Conservation (phyloP, 2,797 vertebrate species). For the Paramormyrops hopkinsi region DNA sequence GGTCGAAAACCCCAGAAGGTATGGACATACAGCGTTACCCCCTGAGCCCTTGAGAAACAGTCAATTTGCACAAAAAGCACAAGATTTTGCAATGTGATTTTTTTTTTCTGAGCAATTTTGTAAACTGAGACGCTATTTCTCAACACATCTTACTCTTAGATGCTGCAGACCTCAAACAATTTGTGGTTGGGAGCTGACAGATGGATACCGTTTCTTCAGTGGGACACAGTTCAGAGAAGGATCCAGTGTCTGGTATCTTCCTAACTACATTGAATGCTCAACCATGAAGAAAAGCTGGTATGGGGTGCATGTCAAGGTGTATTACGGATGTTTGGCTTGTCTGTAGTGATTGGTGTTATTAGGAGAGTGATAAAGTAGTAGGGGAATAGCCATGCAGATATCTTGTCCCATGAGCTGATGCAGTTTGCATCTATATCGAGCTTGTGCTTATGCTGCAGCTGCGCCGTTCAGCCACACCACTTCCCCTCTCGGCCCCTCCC, state of each 20-base stretch:
- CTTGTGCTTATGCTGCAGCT: background rate
- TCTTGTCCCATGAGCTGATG: background rate
- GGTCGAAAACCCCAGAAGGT: background rate
- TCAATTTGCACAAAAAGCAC: background rate
- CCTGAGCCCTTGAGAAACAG: background rate
- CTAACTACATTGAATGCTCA: background rate
- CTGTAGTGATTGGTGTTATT: background rate
- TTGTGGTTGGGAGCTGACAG: background rate
- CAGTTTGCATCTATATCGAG: background rate
- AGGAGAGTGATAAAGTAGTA: background rate
- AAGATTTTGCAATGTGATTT: background rate
- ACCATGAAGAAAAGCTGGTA: background rate
- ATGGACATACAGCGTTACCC: background rate
- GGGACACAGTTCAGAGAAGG: background rate
- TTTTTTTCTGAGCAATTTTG: background rate
- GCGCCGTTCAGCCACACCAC: background rate
- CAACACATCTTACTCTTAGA: background rate
- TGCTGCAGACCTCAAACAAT: background rate
- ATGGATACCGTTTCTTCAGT: background rate
- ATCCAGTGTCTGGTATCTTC: background rate
- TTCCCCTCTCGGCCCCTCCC: background rate
- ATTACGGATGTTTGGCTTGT: background rate
- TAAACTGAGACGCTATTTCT: background rate
- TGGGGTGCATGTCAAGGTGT: background rate
- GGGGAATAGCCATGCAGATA: background rate